Evolutionary conservation across 1,140 invertebrate species (phyloP), one percentile per base, ranked within the genome.

Genomic region (Lepidotrigona ventralis): DNA sequence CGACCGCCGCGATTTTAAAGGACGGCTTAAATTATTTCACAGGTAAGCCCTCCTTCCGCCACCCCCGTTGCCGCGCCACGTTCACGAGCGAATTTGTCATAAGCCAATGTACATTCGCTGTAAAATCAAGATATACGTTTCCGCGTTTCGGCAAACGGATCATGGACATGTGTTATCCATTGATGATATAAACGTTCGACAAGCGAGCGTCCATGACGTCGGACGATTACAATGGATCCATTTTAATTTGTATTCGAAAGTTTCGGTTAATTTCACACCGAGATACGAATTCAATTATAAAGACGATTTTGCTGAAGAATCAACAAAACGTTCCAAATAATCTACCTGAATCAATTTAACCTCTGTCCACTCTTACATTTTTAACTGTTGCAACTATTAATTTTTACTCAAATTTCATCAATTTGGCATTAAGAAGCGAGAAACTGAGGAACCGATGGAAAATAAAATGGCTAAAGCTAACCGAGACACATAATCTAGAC

Each of bases 61-160:
- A n/a, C n/a, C n/a, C n/a, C 33, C 33, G 33, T 33, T 33, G 4
- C 33, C 33, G 33, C 33, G 33, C 60, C 56, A 26, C 51, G 76
- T 69, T 69, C 64, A 56, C 64, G 8, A 63, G 51, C 29, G 64
- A 69, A 79, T 69, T 69, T 79, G 51, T 79, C 76, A 69, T 39
- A 54, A 79, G 51, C 76, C 26, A 51, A 53, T 29, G 51, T 26
- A 33, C 54, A 69, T 54, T 69, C 64, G 51, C 56, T 69, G 76
- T 79, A 70, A 75, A 75, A 79, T 69, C 76, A 79, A 79, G 51
- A 79, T 79, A 79, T 68, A 69, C 53, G 51, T 68, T 69, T 46
- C 39, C 51, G 68, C 64, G 29, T 69, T 79, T 79, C 64, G 15
- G 68, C 69, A 69, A 79, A 79, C 69, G 51, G 76, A 79, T 79